These are phyloP conservation scores for Eurytoma californica DNA, from an alignment of 2,888 invertebrate genomes.

Conservation along the genomic window DNA sequence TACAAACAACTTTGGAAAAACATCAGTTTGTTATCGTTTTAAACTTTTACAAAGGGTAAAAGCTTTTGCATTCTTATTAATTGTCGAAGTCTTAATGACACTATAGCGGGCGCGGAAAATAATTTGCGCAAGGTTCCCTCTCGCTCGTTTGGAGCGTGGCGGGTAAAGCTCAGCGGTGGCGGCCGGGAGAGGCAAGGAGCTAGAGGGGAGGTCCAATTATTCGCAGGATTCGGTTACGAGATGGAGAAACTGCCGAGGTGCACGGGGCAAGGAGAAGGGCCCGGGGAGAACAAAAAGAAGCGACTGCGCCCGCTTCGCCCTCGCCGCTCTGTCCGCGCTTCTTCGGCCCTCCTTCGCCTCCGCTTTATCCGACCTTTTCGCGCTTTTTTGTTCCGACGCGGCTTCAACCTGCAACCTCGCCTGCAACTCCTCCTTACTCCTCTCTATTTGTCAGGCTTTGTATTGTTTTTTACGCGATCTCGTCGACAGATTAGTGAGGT, in stretches of 20 bases:
- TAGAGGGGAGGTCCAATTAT: conserved; percentile 63
- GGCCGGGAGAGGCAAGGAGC: conserved; percentile 12
- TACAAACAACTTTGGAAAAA: too few species aligned
- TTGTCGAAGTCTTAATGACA: too few species aligned
- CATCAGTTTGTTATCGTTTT: too few species aligned
- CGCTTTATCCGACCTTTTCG: conserved; percentile 19
- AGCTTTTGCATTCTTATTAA: too few species aligned
- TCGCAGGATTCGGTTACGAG: conserved; percentile 63
- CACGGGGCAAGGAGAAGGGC: not conserved
- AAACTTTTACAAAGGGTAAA: too few species aligned
- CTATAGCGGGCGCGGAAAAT: too few species aligned
- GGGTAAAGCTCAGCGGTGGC: not conserved
- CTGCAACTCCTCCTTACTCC: not conserved
- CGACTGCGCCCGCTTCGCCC: not conserved
- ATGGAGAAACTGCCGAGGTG: conserved; percentile 46
- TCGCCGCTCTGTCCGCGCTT: conserved; percentile 30
- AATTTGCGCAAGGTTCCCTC: too few species aligned
- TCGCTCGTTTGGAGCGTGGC: too few species aligned
- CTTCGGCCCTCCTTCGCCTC: conserved; percentile 45
- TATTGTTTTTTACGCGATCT: conserved; percentile 8
- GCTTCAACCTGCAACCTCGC: not conserved
- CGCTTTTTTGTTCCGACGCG: not conserved
- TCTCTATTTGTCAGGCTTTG: not conserved
- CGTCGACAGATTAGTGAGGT: too few species aligned
- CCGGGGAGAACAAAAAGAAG: not conserved